Evolutionary conservation across 2,888 invertebrate genomes (phyloP), one percentile per base, ranked within the genome.

Genomic region (Acrobasis consociella): DNA sequence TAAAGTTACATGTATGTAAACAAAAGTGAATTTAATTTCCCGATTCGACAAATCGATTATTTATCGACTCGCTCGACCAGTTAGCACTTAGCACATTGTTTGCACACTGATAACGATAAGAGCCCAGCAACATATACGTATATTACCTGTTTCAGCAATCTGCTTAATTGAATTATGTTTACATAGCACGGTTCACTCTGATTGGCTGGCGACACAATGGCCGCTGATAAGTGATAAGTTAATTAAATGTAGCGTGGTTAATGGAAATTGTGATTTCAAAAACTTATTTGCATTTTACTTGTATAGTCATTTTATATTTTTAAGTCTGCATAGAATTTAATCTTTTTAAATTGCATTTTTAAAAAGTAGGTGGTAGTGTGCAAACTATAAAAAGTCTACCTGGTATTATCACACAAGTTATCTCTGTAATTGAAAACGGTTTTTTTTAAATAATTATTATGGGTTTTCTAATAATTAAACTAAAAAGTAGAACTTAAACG

Each of bases 141-240:
- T 31, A 31, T 31, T 31, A 31, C 2, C 31, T 31, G 2, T 2
- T 7, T 0, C 31, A 22, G 69, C 67, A 80, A 75, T 75, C 77
- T 75, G 80, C 78, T 86, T 90, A 89, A 90, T 90, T 90, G 84
- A 87, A 90, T 89, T 89, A 89, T 88, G 86, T 89, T 88, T 87
- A 87, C 83, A 81, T 72, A 77, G 74, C 75, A 74, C 61, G 67
- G 65, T 64, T 69, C 65, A 39, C 56, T 52, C 66, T 73, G 74
- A 87, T 90, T 90, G 90, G 90, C 68, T 71, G 65, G 68, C 31
- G 76, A 73, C 73, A 75, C 76, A 86, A 88, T 87, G 86, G 89
- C 85, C 79, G 60, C 59, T 31, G 31, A 31, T 31, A 31, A 31
- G 31, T 22, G 60, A 60, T 60, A 58, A 49, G 58, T 31, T 49